Evolutionary conservation across 2,797 vertebrate genomes (phyloP).

Genomic region (Onychomys torridus): DNA sequence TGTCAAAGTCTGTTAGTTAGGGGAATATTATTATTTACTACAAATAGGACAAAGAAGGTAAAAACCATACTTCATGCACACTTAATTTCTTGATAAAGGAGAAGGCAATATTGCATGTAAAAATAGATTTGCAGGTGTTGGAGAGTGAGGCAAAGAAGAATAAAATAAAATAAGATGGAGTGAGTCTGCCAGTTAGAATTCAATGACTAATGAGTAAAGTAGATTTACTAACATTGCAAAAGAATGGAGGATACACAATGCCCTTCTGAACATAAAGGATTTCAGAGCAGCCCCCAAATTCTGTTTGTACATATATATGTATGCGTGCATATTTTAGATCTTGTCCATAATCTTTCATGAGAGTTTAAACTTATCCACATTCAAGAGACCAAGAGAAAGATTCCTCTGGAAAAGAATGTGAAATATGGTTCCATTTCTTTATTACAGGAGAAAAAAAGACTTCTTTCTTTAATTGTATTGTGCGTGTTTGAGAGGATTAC

Average conservation of each 20-base stretch:
- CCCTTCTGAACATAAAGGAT: background rate
- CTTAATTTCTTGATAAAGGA: background rate
- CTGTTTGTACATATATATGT: background rate
- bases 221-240: background rate
- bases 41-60: background rate
- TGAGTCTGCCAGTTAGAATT: background rate
- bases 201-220: background rate
- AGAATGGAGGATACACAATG: background rate
- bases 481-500: background rate
- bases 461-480: constrained; percentile 16
- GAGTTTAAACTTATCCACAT: background rate
- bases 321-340: background rate
- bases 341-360: background rate
- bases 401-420: background rate
- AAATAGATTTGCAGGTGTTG: background rate
- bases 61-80: background rate
- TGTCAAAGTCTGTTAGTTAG: background rate
- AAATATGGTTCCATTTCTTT: background rate
- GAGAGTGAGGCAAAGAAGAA: background rate
- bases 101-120: background rate
- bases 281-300: background rate
- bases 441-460: background rate
- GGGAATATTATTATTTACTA: constrained; percentile 18
- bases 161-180: background rate
- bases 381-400: constrained; percentile 16